These are phyloP conservation scores for Lottia scabra DNA, from an alignment of 2,888 invertebrate species.

Conservation along the genomic window DNA sequence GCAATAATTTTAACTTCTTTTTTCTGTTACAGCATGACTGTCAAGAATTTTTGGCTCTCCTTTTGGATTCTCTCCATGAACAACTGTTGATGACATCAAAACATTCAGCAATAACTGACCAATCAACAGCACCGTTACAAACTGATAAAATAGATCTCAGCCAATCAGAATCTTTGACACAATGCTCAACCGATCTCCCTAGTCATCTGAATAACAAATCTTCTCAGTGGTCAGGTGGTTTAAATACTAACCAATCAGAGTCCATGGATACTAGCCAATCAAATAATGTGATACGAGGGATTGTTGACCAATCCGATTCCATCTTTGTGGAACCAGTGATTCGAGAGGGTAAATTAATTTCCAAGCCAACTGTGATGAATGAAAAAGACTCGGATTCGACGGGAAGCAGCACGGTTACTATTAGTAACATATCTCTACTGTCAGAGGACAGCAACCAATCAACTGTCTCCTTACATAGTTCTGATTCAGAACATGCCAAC, in stretches of 20 bases:
- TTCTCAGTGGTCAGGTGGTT: neutral
- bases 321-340: neutral
- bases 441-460: constrained; percentile 64
- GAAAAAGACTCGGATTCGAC: constrained; percentile 2
- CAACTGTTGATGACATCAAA: constrained; percentile 69
- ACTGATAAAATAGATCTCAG: neutral
- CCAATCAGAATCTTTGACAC: neutral
- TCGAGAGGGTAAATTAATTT: neutral
- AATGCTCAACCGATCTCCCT: neutral
- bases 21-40: constrained; percentile 75
- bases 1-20: neutral
- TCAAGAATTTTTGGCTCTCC: constrained; percentile 77
- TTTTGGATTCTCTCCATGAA: constrained; percentile 76
- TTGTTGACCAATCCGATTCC: neutral
- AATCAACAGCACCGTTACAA: constrained; percentile 3
- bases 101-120: constrained; percentile 7
- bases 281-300: neutral
- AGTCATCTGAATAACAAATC: constrained; percentile 7
- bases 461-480: constrained; percentile 47
- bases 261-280: neutral
- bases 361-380: neutral
- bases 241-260: neutral
- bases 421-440: constrained; percentile 6
- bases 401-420: constrained; percentile 9
- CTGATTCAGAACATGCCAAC: constrained; percentile 52